phyloP scores from a whole-genome alignment of 2,797 vertebrate species.

The Sylvilagus floridanus region DNA sequence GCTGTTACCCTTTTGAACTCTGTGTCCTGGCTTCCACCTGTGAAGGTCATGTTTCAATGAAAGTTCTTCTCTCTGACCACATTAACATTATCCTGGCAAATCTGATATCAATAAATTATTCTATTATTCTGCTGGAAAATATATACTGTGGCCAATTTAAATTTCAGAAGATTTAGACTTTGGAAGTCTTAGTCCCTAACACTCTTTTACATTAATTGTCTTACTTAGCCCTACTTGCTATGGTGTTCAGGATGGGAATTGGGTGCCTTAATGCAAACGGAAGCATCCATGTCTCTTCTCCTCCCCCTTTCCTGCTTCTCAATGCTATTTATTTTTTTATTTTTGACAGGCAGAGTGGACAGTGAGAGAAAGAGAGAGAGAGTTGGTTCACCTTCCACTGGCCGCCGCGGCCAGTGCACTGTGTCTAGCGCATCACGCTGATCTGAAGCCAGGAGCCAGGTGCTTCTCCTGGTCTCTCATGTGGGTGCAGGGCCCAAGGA shows the following conservation, averaged over 20 bases:
- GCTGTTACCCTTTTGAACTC: neutral
- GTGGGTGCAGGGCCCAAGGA: too few relatives aligned
- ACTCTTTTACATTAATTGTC: slow-evolving; percentile 5
- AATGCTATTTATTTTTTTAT: slow-evolving; percentile 75
- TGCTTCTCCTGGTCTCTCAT: too few relatives aligned
- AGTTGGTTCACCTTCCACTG: too few relatives aligned
- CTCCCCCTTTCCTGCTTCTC: slow-evolving; percentile 72
- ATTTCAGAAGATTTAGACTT: slow-evolving; percentile 39
- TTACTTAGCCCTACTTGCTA: slow-evolving; percentile 9
- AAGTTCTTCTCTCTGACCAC: neutral
- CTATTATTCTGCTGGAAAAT: slow-evolving; percentile 35
- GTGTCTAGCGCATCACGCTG: too few relatives aligned
- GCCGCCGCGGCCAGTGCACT: too few relatives aligned
- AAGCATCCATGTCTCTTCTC: neutral
- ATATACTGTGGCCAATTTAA: neutral
- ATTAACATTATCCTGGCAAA: slow-evolving; percentile 48
- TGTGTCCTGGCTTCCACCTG: slow-evolving; percentile 3
- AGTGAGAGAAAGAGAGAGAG: too few relatives aligned
- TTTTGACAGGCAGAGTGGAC: too few relatives aligned
- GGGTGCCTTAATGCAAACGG: neutral
- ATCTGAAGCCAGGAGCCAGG: too few relatives aligned
- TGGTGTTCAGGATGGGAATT: neutral
- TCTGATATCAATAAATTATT: slow-evolving; percentile 46
- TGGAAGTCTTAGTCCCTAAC: slow-evolving; percentile 56
- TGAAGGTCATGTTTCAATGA: neutral